Base-by-base conservation (phyloP, 53 echinoderm and acorn worm species). In the Echinometra lucunter region DNA sequence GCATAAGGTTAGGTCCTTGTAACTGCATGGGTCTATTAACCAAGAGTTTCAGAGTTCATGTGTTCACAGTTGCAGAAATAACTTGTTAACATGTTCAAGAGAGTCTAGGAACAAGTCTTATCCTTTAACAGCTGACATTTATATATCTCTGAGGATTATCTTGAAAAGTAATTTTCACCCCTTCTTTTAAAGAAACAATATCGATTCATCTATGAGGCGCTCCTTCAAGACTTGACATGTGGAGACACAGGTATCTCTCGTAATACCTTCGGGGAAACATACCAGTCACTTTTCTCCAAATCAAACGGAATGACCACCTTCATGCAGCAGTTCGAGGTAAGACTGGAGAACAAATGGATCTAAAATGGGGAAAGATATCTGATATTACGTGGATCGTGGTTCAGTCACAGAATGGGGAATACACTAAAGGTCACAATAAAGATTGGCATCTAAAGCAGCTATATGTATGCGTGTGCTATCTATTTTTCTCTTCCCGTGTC, bases 181-280 rank as follows among this genome's bases (percentile, higher is more conserved):
- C 37, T 37, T 27, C 0, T 10, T 37, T 75, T 60, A 3, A 91
- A 98, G 98, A 97, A 97, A 13, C 98, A 98, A 87, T 98, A 98
- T 63, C 83, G 95, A 94, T 98, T 98, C 94, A 98, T 98, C 83
- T 97, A 95, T 66, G 96, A 97, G 37, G 97, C 97, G 11, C 70
- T 98, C 27, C 82, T 98, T 57, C 97, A 98, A 55, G 88, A 94
- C 15, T 95, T 97, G n/a, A 78, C 96, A 7, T 96, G 95, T 92
- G 98, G 97, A 7, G 82, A 96, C 34, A 98, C 98, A 5, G 92
- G 95, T 42, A 94, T 97, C 42, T 27, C 30, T 27, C 75, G 69
- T n/a, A 94, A 72, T 18, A 75, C 58, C 8, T 82, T 94, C 6
- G 53, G 25, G 28, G 47, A 93, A 60, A 53, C 92, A 40, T 72